Conservation (phyloP, 2,888 invertebrate species). For the Ashinkailepas kermadecensis region DNA sequence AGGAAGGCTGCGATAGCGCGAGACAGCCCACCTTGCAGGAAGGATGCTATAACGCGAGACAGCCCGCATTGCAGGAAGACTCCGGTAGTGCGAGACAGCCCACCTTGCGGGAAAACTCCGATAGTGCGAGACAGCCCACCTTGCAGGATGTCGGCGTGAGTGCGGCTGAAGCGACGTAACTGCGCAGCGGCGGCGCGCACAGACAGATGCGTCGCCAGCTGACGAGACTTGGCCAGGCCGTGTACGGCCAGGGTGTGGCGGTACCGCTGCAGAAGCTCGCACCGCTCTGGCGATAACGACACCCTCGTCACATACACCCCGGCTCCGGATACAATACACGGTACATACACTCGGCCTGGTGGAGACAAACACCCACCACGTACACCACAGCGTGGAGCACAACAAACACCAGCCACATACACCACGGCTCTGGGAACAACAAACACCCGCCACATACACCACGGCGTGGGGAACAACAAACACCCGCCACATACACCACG, state of each 20-base stretch:
- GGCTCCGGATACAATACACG: too few species aligned
- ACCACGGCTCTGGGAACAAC: too few species aligned
- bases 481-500: too few species aligned
- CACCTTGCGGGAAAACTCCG: too few species aligned
- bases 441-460: too few species aligned
- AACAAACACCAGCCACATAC: too few species aligned
- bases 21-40: too few species aligned
- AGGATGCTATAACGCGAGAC: neutral
- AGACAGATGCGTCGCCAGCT: neutral
- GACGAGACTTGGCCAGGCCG: neutral
- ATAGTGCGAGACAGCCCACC: neutral
- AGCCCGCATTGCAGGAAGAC: neutral
- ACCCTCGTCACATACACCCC: too few species aligned
- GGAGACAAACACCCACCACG: too few species aligned
- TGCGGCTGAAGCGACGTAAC: neutral
- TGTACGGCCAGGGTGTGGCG: neutral
- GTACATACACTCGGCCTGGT: too few species aligned
- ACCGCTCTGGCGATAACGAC: neutral
- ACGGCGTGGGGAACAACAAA: too few species aligned
- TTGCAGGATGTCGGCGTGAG: constrained; percentile 4
- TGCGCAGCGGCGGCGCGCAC: neutral
- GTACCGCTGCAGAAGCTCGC: neutral
- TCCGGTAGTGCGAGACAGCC: neutral
- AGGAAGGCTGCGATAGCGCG: neutral
- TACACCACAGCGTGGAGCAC: too few species aligned